Evolutionary conservation across 2,888 invertebrate species (phyloP).

Genomic region (Metellina segmentata): DNA sequence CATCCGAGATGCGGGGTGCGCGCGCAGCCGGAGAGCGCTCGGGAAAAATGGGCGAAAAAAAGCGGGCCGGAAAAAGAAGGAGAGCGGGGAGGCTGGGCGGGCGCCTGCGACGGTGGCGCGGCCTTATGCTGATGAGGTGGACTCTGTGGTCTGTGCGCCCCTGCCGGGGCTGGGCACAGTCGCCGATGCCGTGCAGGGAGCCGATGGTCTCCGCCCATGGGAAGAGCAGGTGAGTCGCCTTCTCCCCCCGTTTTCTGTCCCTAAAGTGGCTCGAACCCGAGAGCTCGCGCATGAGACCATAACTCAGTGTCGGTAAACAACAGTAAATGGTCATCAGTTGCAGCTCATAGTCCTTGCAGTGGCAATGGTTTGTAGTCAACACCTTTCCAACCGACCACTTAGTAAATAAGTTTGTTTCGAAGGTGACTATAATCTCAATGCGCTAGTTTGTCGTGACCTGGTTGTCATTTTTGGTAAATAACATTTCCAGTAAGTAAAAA

Average conservation of each 20-base stretch:
- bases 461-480: too few species aligned
- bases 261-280: neutral
- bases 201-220: neutral
- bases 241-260: neutral
- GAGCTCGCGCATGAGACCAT: too few species aligned
- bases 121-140: constrained; percentile 73
- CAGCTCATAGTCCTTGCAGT: too few species aligned
- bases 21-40: constrained; percentile 3
- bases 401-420: too few species aligned
- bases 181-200: constrained; percentile 19
- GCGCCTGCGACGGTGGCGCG: constrained; percentile 24
- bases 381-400: too few species aligned
- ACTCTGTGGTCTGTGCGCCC: constrained; percentile 51
- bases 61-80: constrained; percentile 41
- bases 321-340: too few species aligned
- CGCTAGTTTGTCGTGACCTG: too few species aligned
- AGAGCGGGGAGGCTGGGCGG: constrained; percentile 33
- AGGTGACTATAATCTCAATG: too few species aligned
- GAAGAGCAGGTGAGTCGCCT: constrained; percentile 17
- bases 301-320: too few species aligned
- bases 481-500: too few species aligned
- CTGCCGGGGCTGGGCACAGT: constrained; percentile 53
- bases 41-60: constrained; percentile 47
- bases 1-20: constrained; percentile 35
- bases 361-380: too few species aligned